These are phyloP conservation scores for Drosophila algonquin DNA, from an alignment of 2,888 invertebrate genomes.

Conservation along the genomic window DNA sequence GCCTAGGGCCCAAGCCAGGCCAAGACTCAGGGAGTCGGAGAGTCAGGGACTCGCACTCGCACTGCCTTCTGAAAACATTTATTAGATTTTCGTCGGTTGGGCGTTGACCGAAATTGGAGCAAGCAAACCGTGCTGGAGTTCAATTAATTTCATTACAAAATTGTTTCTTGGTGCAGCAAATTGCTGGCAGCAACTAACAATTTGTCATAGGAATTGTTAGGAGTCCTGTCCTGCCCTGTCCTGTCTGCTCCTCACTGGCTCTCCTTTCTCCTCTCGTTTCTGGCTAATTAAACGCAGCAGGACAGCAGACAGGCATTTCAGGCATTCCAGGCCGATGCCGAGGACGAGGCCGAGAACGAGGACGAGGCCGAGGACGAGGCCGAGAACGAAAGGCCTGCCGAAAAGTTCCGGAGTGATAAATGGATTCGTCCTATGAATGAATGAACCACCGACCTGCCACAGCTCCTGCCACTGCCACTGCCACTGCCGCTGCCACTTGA, in stretches of 20 bases:
- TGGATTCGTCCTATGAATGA: conserved; percentile 41
- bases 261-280: conserved; percentile 9
- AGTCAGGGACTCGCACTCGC: background rate
- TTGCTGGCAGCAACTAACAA: conserved; percentile 54
- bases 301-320: conserved; percentile 6
- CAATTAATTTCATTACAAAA: conserved; percentile 78
- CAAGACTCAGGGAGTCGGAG: background rate
- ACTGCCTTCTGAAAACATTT: conserved; percentile 52
- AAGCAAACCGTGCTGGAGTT: conserved; percentile 33
- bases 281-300: conserved; percentile 64
- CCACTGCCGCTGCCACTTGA: conserved; percentile 38
- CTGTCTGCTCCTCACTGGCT: conserved; percentile 1
- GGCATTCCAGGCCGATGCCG: background rate
- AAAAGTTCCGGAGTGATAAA: conserved; percentile 32
- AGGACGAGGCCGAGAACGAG: background rate
- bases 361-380: background rate
- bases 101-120: conserved; percentile 60
- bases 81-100: conserved; percentile 60
- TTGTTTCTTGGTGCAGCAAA: conserved; percentile 47
- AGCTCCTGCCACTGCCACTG: background rate
- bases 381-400: conserved; percentile 5
- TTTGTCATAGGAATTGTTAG: conserved; percentile 67
- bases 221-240: background rate
- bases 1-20: conserved; percentile 24
- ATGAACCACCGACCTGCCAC: conserved; percentile 10